Conservation (phyloP, 2,797 vertebrate species). For the Basileuterus tristriatus region DNA sequence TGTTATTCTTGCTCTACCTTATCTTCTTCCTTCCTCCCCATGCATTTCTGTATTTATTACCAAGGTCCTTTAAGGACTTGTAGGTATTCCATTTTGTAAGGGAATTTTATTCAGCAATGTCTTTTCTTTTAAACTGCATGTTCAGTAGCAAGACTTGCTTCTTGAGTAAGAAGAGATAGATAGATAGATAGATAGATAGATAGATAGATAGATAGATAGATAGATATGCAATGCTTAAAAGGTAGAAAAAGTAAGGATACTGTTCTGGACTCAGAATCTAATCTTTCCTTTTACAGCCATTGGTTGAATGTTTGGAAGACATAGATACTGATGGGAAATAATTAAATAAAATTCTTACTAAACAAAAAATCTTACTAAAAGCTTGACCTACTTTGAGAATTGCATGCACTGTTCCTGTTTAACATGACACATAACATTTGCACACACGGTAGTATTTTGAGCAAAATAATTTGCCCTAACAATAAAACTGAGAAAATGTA, state of each 20-base stretch:
- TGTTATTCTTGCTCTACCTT: background rate
- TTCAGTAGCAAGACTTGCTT: background rate
- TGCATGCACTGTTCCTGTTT: background rate
- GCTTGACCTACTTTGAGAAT: background rate
- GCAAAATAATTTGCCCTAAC: background rate
- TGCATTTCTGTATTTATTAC: background rate
- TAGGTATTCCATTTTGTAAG: background rate
- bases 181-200: too few species aligned
- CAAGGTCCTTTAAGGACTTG: background rate
- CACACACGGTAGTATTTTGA: rapidly evolving
- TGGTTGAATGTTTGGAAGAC: background rate
- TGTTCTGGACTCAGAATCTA: background rate
- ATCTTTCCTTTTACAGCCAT: background rate
- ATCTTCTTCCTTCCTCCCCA: background rate
- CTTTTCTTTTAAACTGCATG: background rate
- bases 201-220: rapidly evolving
- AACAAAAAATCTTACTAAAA: background rate
- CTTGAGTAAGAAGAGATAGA: background rate
- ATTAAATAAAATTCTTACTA: background rate
- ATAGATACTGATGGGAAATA: background rate
- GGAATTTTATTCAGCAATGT: background rate
- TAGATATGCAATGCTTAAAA: background rate
- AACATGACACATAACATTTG: background rate
- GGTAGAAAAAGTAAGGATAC: background rate
- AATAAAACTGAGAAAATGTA: background rate